phyloP scores from a whole-genome alignment of 2,888 invertebrate genomes.

The Protophormia terraenovae region DNA sequence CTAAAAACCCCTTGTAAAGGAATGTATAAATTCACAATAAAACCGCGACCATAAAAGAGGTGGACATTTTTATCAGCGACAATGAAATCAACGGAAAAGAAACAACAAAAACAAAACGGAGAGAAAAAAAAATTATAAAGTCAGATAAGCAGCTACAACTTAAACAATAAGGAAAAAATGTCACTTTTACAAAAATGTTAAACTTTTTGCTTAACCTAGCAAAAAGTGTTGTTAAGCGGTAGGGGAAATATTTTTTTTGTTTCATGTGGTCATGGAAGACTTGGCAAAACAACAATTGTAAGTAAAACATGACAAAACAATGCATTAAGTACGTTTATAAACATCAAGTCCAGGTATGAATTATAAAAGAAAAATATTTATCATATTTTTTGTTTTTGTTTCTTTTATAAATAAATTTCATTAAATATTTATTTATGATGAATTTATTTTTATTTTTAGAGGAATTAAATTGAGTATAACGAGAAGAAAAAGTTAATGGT shows the following conservation, averaged over 20 bases:
- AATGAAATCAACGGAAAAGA: constrained; percentile 40
- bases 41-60: constrained; percentile 46
- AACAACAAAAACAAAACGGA: neutral
- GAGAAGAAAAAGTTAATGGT: neutral
- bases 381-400: neutral
- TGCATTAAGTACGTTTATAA: neutral
- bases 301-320: constrained; percentile 39
- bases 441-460: constrained; percentile 5
- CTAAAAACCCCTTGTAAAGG: neutral
- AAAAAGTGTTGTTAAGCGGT: neutral
- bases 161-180: constrained; percentile 27
- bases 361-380: neutral
- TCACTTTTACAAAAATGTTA: constrained; percentile 39
- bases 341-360: constrained; percentile 31
- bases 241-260: constrained; percentile 1
- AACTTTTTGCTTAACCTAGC: neutral
- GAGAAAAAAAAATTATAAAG: constrained; percentile 56
- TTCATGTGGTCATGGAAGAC: constrained; percentile 50
- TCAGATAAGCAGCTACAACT: constrained; percentile 41
- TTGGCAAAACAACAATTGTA: constrained; percentile 29
- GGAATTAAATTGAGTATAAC: neutral
- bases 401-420: constrained; percentile 32
- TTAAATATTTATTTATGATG: constrained; percentile 49
- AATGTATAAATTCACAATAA: constrained; percentile 18
- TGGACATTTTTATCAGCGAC: constrained; percentile 58